Conservation (phyloP, 2,113 vertebrate species). For the Mesitornis unicolor region DNA sequence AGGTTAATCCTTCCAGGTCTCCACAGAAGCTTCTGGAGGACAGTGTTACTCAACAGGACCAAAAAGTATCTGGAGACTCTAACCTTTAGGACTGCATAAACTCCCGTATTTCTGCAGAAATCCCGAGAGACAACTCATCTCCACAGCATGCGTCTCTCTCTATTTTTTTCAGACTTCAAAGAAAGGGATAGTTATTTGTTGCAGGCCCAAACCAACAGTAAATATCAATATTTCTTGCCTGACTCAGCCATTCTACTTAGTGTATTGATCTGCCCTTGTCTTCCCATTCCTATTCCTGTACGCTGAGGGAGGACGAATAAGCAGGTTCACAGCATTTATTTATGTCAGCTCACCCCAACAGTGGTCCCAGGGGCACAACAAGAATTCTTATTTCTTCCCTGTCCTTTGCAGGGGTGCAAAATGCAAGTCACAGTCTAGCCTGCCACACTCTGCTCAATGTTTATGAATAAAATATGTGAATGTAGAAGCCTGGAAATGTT, state of each 20-base stretch:
- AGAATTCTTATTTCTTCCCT: background rate
- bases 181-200: background rate
- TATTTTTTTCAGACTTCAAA: background rate
- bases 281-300: background rate
- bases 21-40: background rate
- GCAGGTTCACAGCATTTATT: background rate
- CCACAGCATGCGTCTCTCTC: background rate
- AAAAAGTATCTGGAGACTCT: background rate
- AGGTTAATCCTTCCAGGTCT: background rate
- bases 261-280: background rate
- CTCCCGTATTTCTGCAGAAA: background rate
- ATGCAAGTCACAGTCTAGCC: background rate
- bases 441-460: background rate
- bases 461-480: background rate
- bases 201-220: background rate
- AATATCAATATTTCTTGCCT: constrained; percentile 29
- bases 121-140: background rate
- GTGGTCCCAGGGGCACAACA: background rate
- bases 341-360: background rate
- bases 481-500: background rate
- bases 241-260: background rate
- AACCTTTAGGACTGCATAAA: background rate
- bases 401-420: background rate
- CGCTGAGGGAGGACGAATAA: background rate
- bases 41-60: background rate